Evolutionary conservation across 2,888 invertebrate genomes (phyloP).

Genomic region (Stenoptilia bipunctidactyla): DNA sequence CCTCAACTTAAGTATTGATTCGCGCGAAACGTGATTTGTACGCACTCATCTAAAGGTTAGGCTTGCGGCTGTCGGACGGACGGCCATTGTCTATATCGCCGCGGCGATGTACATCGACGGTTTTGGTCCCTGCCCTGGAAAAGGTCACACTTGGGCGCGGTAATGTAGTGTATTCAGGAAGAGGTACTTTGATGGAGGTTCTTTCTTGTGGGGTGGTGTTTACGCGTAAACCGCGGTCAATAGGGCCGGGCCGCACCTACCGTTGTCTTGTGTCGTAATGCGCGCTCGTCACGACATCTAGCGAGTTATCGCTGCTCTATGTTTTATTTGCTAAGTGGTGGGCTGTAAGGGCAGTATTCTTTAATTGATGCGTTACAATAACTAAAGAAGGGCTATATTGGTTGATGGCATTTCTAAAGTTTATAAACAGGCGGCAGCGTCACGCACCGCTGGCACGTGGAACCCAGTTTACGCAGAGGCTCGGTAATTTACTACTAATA

Average conservation of each 20-base stretch:
- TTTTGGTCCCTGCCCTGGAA: constrained; percentile 11
- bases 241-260: constrained; percentile 59
- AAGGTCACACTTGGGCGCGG: constrained; percentile 5
- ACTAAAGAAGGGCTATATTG: too few species aligned
- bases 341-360: too few species aligned
- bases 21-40: constrained; percentile 72
- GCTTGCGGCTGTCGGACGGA: constrained; percentile 32
- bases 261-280: constrained; percentile 58
- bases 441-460: too few species aligned
- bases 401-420: too few species aligned
- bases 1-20: constrained; percentile 72
- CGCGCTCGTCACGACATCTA: constrained; percentile 56
- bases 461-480: too few species aligned
- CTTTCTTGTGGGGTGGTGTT: constrained; percentile 43
- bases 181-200: neutral
- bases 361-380: too few species aligned
- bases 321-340: constrained; percentile 62
- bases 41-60: constrained; percentile 67
- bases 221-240: constrained; percentile 63
- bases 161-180: constrained; percentile 1
- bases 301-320: constrained; percentile 46
- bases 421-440: too few species aligned
- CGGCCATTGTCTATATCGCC: constrained; percentile 22
- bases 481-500: too few species aligned
- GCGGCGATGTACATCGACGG: constrained; percentile 3